These are phyloP conservation scores for Tichodroma muraria DNA, from an alignment of 2,113 vertebrate genomes.

Conservation along the genomic window DNA sequence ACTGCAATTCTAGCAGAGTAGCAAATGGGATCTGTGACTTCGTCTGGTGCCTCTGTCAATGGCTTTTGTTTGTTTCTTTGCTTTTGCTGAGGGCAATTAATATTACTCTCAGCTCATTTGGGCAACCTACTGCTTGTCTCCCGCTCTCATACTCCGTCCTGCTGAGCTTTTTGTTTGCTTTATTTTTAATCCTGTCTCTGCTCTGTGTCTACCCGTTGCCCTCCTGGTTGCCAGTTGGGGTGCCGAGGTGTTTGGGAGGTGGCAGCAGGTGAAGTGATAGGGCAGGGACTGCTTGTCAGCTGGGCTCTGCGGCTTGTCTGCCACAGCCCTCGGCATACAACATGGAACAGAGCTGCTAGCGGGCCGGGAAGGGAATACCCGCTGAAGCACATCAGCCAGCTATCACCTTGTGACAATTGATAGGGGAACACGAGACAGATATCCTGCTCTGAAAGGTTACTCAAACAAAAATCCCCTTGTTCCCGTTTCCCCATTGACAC, in stretches of 20 bases:
- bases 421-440: background rate
- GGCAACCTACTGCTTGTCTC: background rate
- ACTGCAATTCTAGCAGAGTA: background rate
- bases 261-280: background rate
- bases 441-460: background rate
- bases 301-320: fast-evolving
- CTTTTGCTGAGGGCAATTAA: background rate
- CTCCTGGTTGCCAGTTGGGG: background rate
- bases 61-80: constrained; percentile 21
- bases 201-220: background rate
- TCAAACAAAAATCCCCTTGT: constrained; percentile 40
- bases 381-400: background rate
- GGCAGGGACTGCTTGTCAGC: background rate
- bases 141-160: background rate
- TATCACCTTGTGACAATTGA: background rate
- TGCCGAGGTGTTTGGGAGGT: background rate
- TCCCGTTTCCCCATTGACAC: background rate
- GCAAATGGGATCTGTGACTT: background rate
- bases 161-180: background rate
- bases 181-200: background rate
- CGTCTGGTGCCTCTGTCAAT: background rate
- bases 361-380: background rate
- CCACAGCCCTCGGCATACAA: fast-evolving
- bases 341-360: background rate
- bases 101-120: background rate